Base-by-base conservation (phyloP, 92 coral and sea anemone species). In the Muricea muricata region DNA sequence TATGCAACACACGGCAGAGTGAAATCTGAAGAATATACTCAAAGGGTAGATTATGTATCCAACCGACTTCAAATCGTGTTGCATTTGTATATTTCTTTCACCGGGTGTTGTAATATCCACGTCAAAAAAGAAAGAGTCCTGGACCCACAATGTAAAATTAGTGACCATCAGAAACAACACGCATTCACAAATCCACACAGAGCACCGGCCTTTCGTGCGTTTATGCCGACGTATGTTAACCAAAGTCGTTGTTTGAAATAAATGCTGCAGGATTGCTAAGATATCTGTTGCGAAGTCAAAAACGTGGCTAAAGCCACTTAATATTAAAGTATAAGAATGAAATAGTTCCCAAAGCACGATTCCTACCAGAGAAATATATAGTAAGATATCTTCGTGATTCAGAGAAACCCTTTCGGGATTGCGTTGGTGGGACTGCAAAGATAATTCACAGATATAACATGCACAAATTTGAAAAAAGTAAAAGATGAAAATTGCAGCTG, bases 321-420 rank as follows among this genome's bases (percentile, higher is more conserved):
- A 7, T 12, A 60, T 25, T 30, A 72, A 40, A n/a, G 57, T 47
- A 14, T 72, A 72, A 20, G 24, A 14, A 45, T 72, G 78, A 72
- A 72, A 72, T 18, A 33, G 57, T 17, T 72, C 32, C 78, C 78
- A 72, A 11, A 72, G 33, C 10, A 72, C n/a, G n/a, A n/a, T n/a
- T 18, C 60, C 60, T 52, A 18, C 26, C 60, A 52, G 60, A 6
- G 60, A 52, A 13, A 52, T 17, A 20, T 52, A 52, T 25, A 52
- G 60, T 18, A 52, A 20, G 26, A 52, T 18, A 9, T 52, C 60
- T 52, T 52, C 60, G 20, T 52, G 60, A 17, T 52, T 25, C 1
- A 52, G 24, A 17, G 60, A 52, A 52, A 4, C 3, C 24, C 23
- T 15, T 17, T 52, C 60, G 60, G 60, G 26, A 7, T 52, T 25